Conservation (phyloP, 2,888 invertebrate genomes). For the Cryptophagus acutangulus region DNA sequence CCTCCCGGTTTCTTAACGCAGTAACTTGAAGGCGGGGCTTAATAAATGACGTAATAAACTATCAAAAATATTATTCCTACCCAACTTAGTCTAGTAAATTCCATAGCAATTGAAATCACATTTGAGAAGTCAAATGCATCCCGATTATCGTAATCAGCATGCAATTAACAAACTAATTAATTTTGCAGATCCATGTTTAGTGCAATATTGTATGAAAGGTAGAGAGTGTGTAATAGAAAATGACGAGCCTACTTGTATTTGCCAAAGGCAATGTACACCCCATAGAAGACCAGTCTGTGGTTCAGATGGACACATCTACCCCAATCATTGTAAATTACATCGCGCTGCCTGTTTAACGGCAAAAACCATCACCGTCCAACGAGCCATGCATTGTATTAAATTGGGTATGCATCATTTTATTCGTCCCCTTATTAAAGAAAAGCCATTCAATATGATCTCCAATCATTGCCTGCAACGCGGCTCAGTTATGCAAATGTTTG, state of each 20-base stretch:
- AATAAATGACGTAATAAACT: no score
- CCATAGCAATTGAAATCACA: no score
- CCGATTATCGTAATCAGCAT: no score
- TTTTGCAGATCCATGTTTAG: conserved; percentile 58
- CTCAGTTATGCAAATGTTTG: conserved; percentile 3
- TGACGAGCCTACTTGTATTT: conserved; percentile 56
- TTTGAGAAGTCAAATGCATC: no score
- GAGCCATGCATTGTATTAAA: conserved; percentile 51
- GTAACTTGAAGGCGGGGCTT: no score
- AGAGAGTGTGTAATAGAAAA: conserved; percentile 56
- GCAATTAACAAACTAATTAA: not conserved
- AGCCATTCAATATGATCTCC: not conserved
- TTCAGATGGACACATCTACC: conserved; percentile 61
- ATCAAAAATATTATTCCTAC: no score
- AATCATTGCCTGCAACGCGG: no score
- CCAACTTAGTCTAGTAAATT: no score
- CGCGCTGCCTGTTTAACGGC: conserved; percentile 57
- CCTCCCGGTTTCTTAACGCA: no score
- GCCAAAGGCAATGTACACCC: conserved; percentile 56
- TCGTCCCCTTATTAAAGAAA: not conserved
- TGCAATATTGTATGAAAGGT: conserved; percentile 62
- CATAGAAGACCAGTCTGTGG: conserved; percentile 60
- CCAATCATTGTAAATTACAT: conserved; percentile 64
- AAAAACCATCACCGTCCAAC: conserved; percentile 53
- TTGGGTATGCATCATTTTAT: conserved; percentile 39